phyloP scores from a whole-genome alignment of 2,888 invertebrate genomes.

The Altica lythri region DNA sequence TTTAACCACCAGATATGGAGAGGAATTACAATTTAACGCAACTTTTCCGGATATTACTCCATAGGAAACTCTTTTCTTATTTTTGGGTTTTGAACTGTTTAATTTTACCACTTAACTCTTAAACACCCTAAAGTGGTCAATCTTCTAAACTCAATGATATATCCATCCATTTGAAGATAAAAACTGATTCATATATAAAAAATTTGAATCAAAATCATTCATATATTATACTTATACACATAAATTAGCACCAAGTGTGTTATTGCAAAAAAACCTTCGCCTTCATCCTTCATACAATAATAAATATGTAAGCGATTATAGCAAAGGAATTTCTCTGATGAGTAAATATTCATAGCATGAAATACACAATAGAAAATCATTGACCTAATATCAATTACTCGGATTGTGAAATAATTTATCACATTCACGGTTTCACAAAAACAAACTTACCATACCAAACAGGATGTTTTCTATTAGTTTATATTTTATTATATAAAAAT shows the following conservation, averaged over 20 bases:
- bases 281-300: slow-evolving; percentile 6
- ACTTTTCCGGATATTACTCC: too few relatives aligned
- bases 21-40: too few relatives aligned
- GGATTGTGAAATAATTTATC: slow-evolving; percentile 22
- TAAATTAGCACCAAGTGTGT: neutral
- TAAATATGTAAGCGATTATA: slow-evolving; percentile 5
- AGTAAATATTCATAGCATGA: slow-evolving; percentile 26
- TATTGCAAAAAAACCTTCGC: slow-evolving; percentile 9
- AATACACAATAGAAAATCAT: slow-evolving; percentile 26
- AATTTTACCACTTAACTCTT: too few relatives aligned
- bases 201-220: too few relatives aligned
- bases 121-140: too few relatives aligned
- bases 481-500: too few relatives aligned
- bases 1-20: too few relatives aligned
- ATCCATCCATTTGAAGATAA: too few relatives aligned
- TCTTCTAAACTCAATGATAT: too few relatives aligned
- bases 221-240: neutral
- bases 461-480: slow-evolving; percentile 15
- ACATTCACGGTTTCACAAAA: slow-evolving; percentile 17
- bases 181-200: too few relatives aligned
- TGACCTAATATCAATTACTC: slow-evolving; percentile 28
- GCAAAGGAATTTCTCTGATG: slow-evolving; percentile 9
- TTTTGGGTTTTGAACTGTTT: too few relatives aligned
- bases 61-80: too few relatives aligned
- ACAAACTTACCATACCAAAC: slow-evolving; percentile 7